A percentile compares a stretch with the other conserved stretches of the same genome.
Conservation (phyloP, 1,140 invertebrate genomes). For the Rhyacophila brunnea region DNA sequence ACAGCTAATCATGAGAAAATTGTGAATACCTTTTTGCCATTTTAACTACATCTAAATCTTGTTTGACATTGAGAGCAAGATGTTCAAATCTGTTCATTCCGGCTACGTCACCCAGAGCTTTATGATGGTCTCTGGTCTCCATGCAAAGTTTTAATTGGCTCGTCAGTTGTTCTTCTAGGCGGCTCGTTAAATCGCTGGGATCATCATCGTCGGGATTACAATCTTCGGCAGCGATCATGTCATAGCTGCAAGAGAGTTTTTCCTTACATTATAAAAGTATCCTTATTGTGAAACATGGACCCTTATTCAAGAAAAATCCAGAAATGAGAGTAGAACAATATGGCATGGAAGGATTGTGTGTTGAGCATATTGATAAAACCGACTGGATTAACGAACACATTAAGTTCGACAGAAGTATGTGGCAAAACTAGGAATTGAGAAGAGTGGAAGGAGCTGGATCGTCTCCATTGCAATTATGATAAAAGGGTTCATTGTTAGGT, state of each 20-base stretch:
- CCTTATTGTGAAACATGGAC: no score
- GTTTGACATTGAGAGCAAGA: conserved; percentile 76
- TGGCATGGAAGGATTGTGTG: no score
- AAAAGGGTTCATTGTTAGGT: no score
- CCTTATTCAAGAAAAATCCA: no score
- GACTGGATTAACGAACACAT: no score
- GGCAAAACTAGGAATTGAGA: no score
- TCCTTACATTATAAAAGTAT: no score
- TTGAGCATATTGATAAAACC: no score
- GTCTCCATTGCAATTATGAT: no score
- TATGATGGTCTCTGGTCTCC: conserved; percentile 84
- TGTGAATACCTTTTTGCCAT: conserved; percentile 60
- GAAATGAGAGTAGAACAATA: no score
- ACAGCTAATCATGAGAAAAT: not conserved
- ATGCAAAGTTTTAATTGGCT: conserved; percentile 83
- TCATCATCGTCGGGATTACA: conserved; percentile 70
- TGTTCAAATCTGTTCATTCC: conserved; percentile 89
- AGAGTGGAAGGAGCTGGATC: no score
- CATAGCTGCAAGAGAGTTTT: conserved; percentile 58
- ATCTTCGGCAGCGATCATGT: conserved; percentile 69
- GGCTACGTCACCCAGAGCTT: conserved; percentile 89
- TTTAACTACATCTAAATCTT: conserved; percentile 85
- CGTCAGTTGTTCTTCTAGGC: conserved; percentile 79
- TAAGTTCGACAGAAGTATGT: no score
- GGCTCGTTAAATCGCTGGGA: conserved; percentile 50